A percentile compares a stretch with the other conserved stretches of the same genome.
phyloP scores from a whole-genome alignment of 2,113 vertebrate genomes.

The Equus przewalskii region DNA sequence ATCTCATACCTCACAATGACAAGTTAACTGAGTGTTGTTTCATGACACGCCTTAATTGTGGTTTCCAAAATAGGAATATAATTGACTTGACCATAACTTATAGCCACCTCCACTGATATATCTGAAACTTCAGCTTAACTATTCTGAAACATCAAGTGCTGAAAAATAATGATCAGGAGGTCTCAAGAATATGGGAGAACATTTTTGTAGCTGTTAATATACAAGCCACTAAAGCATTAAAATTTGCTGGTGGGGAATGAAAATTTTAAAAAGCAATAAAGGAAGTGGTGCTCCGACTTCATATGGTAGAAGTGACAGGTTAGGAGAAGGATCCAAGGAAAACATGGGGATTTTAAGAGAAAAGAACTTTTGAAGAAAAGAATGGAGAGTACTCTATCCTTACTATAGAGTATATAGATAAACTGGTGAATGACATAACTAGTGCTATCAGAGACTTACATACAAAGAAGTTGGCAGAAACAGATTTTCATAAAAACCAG shows the following conservation, averaged over 20 bases:
- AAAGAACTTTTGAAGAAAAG: slow-evolving; percentile 31
- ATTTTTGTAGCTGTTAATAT: slow-evolving; percentile 44
- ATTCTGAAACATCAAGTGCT: background rate
- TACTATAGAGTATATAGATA: background rate
- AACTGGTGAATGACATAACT: slow-evolving; percentile 10
- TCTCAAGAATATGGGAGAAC: slow-evolving; percentile 43
- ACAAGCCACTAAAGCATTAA: background rate
- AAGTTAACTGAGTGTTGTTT: slow-evolving; percentile 22
- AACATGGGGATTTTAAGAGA: background rate
- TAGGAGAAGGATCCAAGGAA: background rate
- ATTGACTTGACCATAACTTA: slow-evolving; percentile 23
- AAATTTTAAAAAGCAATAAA: slow-evolving; percentile 54
- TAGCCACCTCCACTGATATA: background rate
- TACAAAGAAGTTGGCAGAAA: background rate
- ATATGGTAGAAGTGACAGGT: background rate
- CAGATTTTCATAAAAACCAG: slow-evolving; percentile 39
- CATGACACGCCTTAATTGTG: slow-evolving; percentile 12
- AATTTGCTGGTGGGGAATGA: slow-evolving; percentile 2
- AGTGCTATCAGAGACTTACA: background rate
- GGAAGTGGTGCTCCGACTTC: background rate
- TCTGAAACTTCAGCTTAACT: slow-evolving; percentile 59
- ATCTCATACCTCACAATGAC: background rate
- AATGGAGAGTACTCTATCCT: background rate
- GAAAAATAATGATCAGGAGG: slow-evolving; percentile 8
- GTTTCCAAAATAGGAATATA: background rate